These are phyloP conservation scores for Bombus confusus DNA, from an alignment of 1,140 invertebrate genomes.

Conservation along the genomic window DNA sequence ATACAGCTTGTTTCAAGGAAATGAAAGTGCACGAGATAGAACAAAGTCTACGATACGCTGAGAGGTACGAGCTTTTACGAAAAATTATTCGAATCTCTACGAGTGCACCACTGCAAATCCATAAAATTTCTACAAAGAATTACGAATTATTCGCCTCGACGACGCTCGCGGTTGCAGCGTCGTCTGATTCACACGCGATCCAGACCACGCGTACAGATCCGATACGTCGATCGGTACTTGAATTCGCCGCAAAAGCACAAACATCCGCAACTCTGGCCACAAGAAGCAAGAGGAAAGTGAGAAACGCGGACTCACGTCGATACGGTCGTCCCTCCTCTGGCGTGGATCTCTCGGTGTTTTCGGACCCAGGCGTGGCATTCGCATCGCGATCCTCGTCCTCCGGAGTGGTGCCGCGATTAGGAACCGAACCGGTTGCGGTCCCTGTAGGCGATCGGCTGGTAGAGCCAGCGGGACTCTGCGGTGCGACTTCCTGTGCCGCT, in stretches of 20 bases:
- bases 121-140: no score
- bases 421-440: constrained; percentile 59
- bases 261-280: no score
- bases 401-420: constrained; percentile 74
- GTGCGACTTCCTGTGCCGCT: constrained; percentile 70
- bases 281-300: no score
- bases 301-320: constrained; percentile 80
- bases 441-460: constrained; percentile 71
- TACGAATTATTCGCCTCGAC: no score
- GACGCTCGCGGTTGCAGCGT: no score
- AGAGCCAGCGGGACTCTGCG: constrained; percentile 73
- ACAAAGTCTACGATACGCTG: neutral
- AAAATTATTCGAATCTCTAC: no score
- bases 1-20: no score
- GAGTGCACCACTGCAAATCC: no score
- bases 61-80: neutral
- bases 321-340: constrained; percentile 83
- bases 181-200: no score
- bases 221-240: no score
- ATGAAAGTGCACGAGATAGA: neutral
- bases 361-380: constrained; percentile 83
- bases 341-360: constrained; percentile 83
- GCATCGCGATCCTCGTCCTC: constrained; percentile 82
- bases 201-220: no score
- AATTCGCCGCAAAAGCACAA: no score